A percentile compares a stretch with the other conserved stretches of the same genome.
phyloP scores from a whole-genome alignment of 2,888 invertebrate species.

The Griposia aprilina region DNA sequence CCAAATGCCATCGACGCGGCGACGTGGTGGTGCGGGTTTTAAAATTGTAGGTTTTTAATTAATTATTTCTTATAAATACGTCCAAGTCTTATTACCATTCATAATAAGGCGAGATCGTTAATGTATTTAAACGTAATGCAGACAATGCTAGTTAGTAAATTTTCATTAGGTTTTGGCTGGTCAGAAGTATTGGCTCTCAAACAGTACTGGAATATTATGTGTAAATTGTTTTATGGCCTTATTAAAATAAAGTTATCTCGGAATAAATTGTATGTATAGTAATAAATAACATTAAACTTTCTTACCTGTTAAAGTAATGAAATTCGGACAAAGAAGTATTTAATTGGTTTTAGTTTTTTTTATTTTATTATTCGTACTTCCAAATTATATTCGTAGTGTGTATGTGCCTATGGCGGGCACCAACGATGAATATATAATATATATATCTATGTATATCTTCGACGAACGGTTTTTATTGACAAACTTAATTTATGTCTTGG shows the following conservation, averaged over 20 bases:
- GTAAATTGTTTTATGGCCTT: slow-evolving; percentile 84
- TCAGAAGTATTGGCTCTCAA: slow-evolving; percentile 62
- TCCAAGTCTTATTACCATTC: slow-evolving; percentile 77
- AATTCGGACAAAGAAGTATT: slow-evolving; percentile 68
- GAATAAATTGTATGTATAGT: slow-evolving; percentile 72
- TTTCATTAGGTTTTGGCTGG: slow-evolving; percentile 69
- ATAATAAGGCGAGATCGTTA: slow-evolving; percentile 71
- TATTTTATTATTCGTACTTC: slow-evolving; percentile 50
- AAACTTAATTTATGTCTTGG: slow-evolving; percentile 70
- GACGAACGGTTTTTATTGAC: slow-evolving; percentile 71
- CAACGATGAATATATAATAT: slow-evolving; percentile 52
- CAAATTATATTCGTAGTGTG: slow-evolving; percentile 49
- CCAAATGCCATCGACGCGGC: slow-evolving; percentile 74
- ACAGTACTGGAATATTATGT: slow-evolving; percentile 70
- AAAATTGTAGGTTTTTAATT: slow-evolving; percentile 72
- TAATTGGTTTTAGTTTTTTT: slow-evolving; percentile 55
- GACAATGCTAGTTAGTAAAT: slow-evolving; percentile 83
- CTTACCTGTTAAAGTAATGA: slow-evolving; percentile 70
- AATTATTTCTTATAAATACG: slow-evolving; percentile 74
- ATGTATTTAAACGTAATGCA: slow-evolving; percentile 70
- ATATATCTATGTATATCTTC: slow-evolving; percentile 58
- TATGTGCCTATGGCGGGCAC: slow-evolving; percentile 41
- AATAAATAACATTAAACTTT: slow-evolving; percentile 72
- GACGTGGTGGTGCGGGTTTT: slow-evolving; percentile 72
- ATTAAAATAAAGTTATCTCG: slow-evolving; percentile 76